Percentiles rank a stretch among this genome's conserved stretches.
Conservation (phyloP, 2,888 invertebrate species). For the Aspidapion aeneum region DNA sequence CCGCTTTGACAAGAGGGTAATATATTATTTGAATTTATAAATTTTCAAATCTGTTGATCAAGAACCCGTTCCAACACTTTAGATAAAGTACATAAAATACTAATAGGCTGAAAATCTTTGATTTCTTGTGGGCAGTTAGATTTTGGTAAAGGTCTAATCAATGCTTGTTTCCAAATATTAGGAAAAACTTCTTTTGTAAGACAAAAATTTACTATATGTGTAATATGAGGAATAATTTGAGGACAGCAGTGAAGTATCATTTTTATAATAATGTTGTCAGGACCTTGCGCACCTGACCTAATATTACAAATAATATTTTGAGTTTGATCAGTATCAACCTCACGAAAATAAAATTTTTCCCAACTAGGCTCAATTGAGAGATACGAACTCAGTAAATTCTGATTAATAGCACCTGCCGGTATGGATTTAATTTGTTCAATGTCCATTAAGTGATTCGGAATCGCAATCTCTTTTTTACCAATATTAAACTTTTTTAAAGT, state of each 20-base stretch:
- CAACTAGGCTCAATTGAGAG: no score
- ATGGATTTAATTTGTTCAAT: not conserved
- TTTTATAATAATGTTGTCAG: conserved; percentile 4
- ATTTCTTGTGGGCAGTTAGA: not conserved
- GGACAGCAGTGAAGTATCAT: not conserved
- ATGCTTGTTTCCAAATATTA: conserved; percentile 1
- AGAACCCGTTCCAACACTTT: conserved; percentile 1
- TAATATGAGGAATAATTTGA: not conserved
- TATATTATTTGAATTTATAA: not conserved
- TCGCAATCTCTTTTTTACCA: not conserved
- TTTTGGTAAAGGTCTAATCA: conserved; percentile 1
- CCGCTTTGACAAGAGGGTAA: not conserved
- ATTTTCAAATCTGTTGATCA: not conserved
- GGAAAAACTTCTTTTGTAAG: not conserved
- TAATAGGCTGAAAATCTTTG: conserved; percentile 3
- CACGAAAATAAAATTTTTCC: no score
- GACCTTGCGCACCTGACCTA: not conserved
- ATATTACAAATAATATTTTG: not conserved
- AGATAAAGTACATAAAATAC: conserved; percentile 1
- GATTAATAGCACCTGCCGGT: no score
- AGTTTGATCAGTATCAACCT: no score
- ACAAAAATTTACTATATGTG: not conserved
- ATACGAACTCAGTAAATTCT: no score
- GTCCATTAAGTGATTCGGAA: not conserved
- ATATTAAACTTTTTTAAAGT: not conserved